Evolutionary conservation across 2,113 vertebrate species (phyloP).

Genomic region (Rattus rattus): DNA sequence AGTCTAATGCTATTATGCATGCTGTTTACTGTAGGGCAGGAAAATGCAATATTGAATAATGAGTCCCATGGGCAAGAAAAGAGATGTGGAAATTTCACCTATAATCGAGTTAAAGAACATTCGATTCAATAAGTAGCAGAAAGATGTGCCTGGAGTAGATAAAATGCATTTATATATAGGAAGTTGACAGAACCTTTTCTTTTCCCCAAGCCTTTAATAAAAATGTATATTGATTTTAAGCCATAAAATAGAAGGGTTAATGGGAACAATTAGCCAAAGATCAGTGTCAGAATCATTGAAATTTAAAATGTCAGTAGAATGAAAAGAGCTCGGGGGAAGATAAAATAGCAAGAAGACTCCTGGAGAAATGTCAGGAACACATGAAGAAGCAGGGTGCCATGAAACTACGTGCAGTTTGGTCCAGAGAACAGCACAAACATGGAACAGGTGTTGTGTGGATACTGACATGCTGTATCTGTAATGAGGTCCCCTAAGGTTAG

Average conservation of each 20-base stretch:
- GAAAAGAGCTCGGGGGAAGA: slow-evolving; percentile 31
- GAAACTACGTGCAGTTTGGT: neutral
- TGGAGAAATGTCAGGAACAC: slow-evolving; percentile 24
- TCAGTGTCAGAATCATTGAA: slow-evolving; percentile 41
- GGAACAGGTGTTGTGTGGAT: neutral
- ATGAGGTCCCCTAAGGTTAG: neutral
- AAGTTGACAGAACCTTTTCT: slow-evolving; percentile 1
- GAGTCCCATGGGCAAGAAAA: slow-evolving; percentile 51
- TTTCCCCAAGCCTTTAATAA: neutral
- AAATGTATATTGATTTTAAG: slow-evolving; percentile 55
- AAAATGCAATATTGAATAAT: slow-evolving; percentile 72
- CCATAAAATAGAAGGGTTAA: slow-evolving; percentile 53
- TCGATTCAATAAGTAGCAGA: slow-evolving; percentile 60
- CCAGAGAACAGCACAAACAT: slow-evolving; percentile 2
- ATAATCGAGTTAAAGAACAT: slow-evolving; percentile 68
- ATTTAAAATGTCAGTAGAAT: slow-evolving; percentile 35
- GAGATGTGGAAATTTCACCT: slow-evolving; percentile 59
- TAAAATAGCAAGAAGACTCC: slow-evolving; percentile 43
- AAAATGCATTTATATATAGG: slow-evolving; percentile 34
- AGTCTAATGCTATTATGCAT: slow-evolving; percentile 42
- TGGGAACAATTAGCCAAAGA: slow-evolving; percentile 53
- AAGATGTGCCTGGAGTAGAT: slow-evolving; percentile 5
- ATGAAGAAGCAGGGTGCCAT: neutral
- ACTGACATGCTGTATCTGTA: neutral
- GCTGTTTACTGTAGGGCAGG: slow-evolving; percentile 43